Percentiles rank a stretch among this genome's conserved stretches.
Evolutionary conservation across 1,140 invertebrate species (phyloP).

Genomic region (Pseudomyrmex flavicornis): DNA sequence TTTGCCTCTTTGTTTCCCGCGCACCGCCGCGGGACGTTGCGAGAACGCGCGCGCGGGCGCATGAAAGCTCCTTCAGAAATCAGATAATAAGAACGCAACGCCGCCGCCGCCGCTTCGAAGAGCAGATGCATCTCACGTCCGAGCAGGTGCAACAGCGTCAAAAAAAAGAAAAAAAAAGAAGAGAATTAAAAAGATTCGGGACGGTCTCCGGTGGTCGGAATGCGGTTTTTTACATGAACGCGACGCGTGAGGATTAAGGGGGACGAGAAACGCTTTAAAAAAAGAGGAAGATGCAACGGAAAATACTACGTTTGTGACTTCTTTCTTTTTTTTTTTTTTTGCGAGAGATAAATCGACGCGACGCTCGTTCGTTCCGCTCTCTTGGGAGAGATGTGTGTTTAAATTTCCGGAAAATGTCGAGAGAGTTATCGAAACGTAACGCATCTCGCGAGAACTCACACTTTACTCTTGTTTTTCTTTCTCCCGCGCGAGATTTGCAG

Average conservation of each 20-base stretch:
- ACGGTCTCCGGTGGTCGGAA: constrained; percentile 64
- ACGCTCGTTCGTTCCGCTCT: too few relatives aligned
- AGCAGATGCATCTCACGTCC: constrained; percentile 45
- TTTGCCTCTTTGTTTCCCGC: constrained; percentile 6
- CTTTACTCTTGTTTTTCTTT: too few relatives aligned
- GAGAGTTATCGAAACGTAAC: neutral
- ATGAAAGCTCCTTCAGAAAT: constrained; percentile 35
- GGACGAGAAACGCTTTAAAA: neutral
- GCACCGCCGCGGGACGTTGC: neutral
- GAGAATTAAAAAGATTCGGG: constrained; percentile 47
- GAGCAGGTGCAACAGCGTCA: constrained; percentile 60
- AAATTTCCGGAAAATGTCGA: too few relatives aligned
- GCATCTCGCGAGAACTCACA: neutral
- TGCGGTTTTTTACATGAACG: constrained; percentile 74
- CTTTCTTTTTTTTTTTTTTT: neutral
- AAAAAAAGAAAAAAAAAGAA: neutral
- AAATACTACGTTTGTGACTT: neutral
- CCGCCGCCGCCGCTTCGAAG: neutral
- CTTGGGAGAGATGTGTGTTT: too few relatives aligned
- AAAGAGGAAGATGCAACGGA: neutral
- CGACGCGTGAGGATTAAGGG: constrained; percentile 10
- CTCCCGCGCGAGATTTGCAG: too few relatives aligned
- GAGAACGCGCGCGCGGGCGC: neutral
- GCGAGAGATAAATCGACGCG: neutral
- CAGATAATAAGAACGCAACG: constrained; percentile 48